Conservation (phyloP, 2,888 invertebrate genomes). For the Rhopalosiphum nymphaeae region DNA sequence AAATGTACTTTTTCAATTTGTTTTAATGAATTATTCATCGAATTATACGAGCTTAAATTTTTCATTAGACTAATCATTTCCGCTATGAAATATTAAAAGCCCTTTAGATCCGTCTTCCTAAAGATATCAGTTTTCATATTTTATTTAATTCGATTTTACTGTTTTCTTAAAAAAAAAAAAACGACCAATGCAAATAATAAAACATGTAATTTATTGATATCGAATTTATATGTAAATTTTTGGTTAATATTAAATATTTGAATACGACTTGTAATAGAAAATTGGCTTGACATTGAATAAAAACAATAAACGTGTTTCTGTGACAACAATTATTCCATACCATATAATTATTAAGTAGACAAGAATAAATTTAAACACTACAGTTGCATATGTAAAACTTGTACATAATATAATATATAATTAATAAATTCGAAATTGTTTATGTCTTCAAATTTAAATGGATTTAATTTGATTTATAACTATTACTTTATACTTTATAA, state of each 20-base stretch:
- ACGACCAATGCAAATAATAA: not conserved
- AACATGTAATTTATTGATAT: conserved; percentile 1
- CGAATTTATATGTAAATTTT: not conserved
- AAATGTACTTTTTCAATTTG: conserved; percentile 46
- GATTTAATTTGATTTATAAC: not conserved
- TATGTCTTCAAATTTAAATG: not conserved
- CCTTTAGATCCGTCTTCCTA: not conserved
- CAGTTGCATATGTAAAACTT: not conserved
- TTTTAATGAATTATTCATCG: conserved; percentile 48
- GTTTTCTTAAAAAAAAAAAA: not conserved
- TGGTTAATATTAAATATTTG: not conserved
- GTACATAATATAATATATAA: not conserved
- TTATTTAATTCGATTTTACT: conserved; percentile 9
- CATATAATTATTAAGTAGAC: not conserved
- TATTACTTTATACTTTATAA: not conserved
- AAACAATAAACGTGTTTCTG: conserved; percentile 6
- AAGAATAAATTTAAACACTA: not conserved
- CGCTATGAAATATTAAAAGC: conserved; percentile 41
- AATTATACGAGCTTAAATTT: conserved; percentile 35
- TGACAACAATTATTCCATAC: conserved; percentile 16
- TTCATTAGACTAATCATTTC: conserved; percentile 46
- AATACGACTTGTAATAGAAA: not conserved
- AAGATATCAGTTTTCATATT: not conserved
- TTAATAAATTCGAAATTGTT: not conserved
- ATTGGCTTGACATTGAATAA: not conserved